phyloP scores from a whole-genome alignment of 2,113 vertebrate genomes.

The Opisthocomus hoazin region DNA sequence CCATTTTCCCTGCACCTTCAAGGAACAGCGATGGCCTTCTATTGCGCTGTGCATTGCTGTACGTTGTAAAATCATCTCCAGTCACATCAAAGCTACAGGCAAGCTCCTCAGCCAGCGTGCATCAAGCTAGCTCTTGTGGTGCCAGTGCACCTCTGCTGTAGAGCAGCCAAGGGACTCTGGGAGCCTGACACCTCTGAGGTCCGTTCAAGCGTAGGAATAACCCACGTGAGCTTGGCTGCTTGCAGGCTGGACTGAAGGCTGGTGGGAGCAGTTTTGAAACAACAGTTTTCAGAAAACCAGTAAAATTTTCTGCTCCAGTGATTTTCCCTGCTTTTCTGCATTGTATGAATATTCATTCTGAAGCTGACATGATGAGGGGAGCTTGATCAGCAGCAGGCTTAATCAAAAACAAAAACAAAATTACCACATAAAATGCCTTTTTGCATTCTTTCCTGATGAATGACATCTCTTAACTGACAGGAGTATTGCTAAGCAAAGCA shows the following conservation, averaged over 20 bases:
- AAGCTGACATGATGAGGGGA: background rate
- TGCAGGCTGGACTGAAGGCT: background rate
- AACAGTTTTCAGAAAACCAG: background rate
- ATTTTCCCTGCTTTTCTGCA: conserved; percentile 13
- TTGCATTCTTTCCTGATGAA: conserved; percentile 46
- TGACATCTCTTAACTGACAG: conserved; percentile 43
- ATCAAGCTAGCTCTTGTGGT: background rate
- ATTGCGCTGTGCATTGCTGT: background rate
- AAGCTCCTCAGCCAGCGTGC: background rate
- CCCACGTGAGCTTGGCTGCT: background rate
- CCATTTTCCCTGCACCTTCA: background rate
- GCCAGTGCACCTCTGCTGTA: background rate
- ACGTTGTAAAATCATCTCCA: background rate
- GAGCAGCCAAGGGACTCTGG: background rate
- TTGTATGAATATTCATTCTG: conserved; percentile 39
- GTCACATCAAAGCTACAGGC: background rate
- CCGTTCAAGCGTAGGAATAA: background rate
- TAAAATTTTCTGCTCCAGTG: conserved; percentile 1
- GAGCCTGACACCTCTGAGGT: background rate
- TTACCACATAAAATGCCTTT: conserved; percentile 51
- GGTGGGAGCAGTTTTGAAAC: background rate
- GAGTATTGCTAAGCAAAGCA: conserved; percentile 25
- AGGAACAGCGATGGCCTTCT: background rate
- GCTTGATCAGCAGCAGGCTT: conserved; percentile 54
- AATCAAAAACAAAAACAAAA: conserved; percentile 43